phyloP scores from a whole-genome alignment of 2,888 invertebrate species.

The Oligia strigilis region DNA sequence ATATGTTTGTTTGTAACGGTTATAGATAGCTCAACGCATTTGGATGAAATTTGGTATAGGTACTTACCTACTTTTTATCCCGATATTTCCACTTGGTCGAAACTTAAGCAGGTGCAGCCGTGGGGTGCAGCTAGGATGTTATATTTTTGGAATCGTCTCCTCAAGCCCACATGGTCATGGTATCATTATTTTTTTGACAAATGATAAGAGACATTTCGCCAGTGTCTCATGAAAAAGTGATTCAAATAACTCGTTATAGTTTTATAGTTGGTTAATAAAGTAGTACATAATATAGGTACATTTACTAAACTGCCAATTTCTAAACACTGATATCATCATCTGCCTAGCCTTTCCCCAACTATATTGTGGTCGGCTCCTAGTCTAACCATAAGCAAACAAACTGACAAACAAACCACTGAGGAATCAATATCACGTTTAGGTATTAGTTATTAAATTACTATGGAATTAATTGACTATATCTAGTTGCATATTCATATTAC shows the following conservation, averaged over 20 bases:
- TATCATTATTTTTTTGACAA: too few species aligned
- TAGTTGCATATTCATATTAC: conserved; percentile 46
- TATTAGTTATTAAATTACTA: conserved; percentile 20
- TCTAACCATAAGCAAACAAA: background rate
- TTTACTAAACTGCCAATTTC: background rate
- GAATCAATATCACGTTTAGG: conserved; percentile 11
- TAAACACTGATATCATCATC: background rate
- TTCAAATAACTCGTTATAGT: background rate
- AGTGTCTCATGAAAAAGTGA: background rate
- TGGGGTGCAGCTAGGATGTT: too few species aligned
- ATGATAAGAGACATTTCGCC: background rate
- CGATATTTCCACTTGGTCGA: too few species aligned
- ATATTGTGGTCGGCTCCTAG: too few species aligned
- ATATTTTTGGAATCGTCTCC: background rate
- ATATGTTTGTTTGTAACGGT: background rate
- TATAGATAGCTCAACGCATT: too few species aligned
- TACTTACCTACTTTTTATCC: too few species aligned
- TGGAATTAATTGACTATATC: conserved; percentile 20
- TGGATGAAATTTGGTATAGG: too few species aligned
- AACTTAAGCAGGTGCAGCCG: too few species aligned
- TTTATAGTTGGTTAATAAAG: background rate
- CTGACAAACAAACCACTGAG: background rate
- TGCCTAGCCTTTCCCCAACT: too few species aligned
- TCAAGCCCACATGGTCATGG: background rate
- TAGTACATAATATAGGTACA: too few species aligned